phyloP scores from a whole-genome alignment of 1,140 invertebrate species.

The Potamilus streckersoni region DNA sequence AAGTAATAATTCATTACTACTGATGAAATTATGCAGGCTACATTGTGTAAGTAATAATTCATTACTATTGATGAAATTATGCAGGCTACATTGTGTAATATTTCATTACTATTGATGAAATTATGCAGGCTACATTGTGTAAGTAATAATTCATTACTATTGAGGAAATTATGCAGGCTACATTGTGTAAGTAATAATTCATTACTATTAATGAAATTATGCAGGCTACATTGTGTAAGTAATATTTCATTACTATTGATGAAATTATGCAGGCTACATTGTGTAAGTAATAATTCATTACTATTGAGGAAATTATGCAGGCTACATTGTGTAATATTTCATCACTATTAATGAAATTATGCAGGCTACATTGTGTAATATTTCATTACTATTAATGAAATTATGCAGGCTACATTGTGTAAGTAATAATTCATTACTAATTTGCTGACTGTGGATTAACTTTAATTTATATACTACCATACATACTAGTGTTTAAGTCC shows the following conservation, averaged over 20 bases:
- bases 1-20: constrained; percentile 30
- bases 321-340: constrained; percentile 49
- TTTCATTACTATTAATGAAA: constrained; percentile 28
- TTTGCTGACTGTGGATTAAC: too few species aligned
- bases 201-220: constrained; percentile 35
- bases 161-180: constrained; percentile 43
- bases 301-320: constrained; percentile 35
- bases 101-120: constrained; percentile 27
- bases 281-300: constrained; percentile 46
- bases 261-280: constrained; percentile 47
- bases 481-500: too few species aligned
- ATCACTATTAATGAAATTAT: constrained; percentile 33
- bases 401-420: constrained; percentile 49
- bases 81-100: constrained; percentile 51
- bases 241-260: not conserved
- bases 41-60: constrained; percentile 49
- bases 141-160: constrained; percentile 30
- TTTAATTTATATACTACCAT: too few species aligned
- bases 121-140: constrained; percentile 49
- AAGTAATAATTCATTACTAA: constrained; percentile 30
- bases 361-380: constrained; percentile 51
- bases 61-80: constrained; percentile 34
- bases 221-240: constrained; percentile 55
- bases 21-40: constrained; percentile 43
- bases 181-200: constrained; percentile 49